A percentile compares a stretch with the other conserved stretches of the same genome.
Evolutionary conservation across 30 jellyfish, hydroid and myxozoan genomes (phyloP).

Genomic region (Chrysaora quinquecirrha): DNA sequence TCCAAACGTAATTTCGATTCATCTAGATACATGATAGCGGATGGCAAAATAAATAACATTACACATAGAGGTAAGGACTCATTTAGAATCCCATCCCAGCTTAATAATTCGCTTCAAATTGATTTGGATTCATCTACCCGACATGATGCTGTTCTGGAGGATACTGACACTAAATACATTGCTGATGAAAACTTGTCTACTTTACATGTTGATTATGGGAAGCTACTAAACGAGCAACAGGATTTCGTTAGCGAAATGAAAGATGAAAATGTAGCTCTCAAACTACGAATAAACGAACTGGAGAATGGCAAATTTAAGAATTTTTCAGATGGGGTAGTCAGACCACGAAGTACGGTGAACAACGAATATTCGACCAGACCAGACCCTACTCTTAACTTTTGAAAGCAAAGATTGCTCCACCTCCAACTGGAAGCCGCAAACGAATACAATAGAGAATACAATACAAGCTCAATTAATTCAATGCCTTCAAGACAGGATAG

Average conservation of each 20-base stretch:
- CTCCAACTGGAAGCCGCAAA: neutral
- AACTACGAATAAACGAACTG: neutral
- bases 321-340: slow-evolving; percentile 9
- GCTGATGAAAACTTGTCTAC: neutral
- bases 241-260: neutral
- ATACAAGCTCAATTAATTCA: neutral
- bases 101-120: neutral
- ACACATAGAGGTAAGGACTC: neutral
- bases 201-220: neutral
- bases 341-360: neutral
- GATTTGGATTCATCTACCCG: neutral
- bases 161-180: neutral
- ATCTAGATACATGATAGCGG: neutral
- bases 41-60: neutral
- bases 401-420: neutral
- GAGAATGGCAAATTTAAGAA: neutral
- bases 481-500: slow-evolving; percentile 7
- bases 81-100: neutral
- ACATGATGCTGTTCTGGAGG: neutral
- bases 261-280: neutral
- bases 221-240: neutral
- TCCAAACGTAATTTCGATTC: neutral
- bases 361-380: neutral
- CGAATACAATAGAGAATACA: neutral
- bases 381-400: neutral